A percentile compares a stretch with the other conserved stretches of the same genome.
These are phyloP conservation scores for Steinernema khuongi DNA, from an alignment of 1,140 invertebrate genomes.

Conservation along the genomic window DNA sequence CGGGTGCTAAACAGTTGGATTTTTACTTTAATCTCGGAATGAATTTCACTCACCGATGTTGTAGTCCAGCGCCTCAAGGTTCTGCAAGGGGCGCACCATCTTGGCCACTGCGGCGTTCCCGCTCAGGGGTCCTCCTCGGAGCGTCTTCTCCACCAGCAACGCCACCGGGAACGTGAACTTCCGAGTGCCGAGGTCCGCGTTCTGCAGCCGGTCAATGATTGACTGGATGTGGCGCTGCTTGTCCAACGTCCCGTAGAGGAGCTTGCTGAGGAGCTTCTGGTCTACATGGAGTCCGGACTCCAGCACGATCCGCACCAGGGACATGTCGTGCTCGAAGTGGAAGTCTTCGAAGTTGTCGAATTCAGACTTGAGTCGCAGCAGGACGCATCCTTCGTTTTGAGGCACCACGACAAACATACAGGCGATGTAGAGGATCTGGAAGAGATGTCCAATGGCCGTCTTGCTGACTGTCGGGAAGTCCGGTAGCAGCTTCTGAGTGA, in stretches of 20 bases:
- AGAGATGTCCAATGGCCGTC: not conserved
- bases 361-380: not conserved
- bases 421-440: conserved; percentile 5
- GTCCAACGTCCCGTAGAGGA: not conserved
- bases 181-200: not conserved
- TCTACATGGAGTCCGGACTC: not conserved
- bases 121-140: not conserved
- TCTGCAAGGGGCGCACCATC: not conserved
- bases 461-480: not conserved
- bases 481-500: not conserved
- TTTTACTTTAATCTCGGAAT: not conserved
- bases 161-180: not conserved
- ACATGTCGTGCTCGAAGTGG: not conserved
- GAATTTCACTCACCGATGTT: not conserved
- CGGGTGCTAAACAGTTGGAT: not conserved
- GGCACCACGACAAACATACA: not conserved
- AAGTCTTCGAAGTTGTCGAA: not conserved
- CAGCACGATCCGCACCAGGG: not conserved
- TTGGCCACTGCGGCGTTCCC: not conserved
- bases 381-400: not conserved
- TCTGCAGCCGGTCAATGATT: not conserved
- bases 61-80: not conserved
- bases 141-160: not conserved
- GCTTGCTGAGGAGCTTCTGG: not conserved
- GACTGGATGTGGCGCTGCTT: not conserved